Percentiles rank a stretch among this genome's conserved stretches.
These are phyloP conservation scores for Heliconius ethilla DNA, from an alignment of 2,888 invertebrate genomes.

Conservation along the genomic window DNA sequence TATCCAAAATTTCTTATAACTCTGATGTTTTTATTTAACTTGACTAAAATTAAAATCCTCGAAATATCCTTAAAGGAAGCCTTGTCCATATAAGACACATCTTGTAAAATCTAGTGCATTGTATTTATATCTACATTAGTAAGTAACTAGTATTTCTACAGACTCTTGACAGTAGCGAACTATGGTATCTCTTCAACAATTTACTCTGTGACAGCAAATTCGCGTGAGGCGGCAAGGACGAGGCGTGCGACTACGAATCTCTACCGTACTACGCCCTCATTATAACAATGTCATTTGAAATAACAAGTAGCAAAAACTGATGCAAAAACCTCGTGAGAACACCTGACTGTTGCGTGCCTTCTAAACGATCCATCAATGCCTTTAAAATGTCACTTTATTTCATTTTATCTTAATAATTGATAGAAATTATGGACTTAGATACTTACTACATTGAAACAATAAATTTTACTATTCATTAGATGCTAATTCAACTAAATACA, in stretches of 20 bases:
- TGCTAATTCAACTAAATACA: background rate
- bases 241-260: conserved; percentile 38
- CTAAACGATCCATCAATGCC: conserved; percentile 10
- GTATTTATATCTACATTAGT: background rate
- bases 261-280: conserved; percentile 40
- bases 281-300: conserved; percentile 40
- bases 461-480: conserved; percentile 16
- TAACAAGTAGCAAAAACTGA: conserved; percentile 23
- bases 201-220: conserved; percentile 33
- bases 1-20: too few relatives aligned
- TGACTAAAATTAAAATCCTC: too few relatives aligned
- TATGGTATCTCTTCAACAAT: background rate
- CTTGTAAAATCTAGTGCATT: too few relatives aligned
- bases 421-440: background rate
- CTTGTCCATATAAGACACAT: too few relatives aligned
- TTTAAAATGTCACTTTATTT: conserved; percentile 35
- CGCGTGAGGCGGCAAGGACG: conserved; percentile 42
- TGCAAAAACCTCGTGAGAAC: conserved; percentile 41
- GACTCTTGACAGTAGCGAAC: background rate
- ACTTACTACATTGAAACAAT: background rate
- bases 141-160: background rate
- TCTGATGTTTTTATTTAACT: too few relatives aligned
- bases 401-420: background rate
- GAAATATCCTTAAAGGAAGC: too few relatives aligned
- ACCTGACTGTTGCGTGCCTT: conserved; percentile 31